Evolutionary conservation across 1,140 invertebrate genomes (phyloP).

Genomic region (Polyergus mexicanus): DNA sequence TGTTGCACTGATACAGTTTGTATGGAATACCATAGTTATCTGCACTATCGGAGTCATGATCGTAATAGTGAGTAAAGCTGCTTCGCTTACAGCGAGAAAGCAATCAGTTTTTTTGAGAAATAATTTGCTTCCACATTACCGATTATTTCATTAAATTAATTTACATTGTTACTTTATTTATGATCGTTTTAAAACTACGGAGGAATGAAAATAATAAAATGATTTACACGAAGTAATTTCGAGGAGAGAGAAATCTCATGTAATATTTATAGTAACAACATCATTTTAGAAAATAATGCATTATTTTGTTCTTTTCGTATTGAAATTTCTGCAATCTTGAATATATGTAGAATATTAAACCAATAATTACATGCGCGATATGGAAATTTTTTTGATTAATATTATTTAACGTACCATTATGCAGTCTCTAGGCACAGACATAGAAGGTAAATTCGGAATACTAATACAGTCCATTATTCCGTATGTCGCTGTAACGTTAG

Average conservation of each 20-base stretch:
- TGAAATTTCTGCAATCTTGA: neutral
- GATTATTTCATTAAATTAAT: neutral
- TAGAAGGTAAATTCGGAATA: neutral
- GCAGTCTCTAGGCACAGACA: slow-evolving; percentile 18
- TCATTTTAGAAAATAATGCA: neutral
- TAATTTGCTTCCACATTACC: neutral
- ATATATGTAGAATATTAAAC: neutral
- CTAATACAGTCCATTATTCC: slow-evolving; percentile 33
- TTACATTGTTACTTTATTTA: neutral
- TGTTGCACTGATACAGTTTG: slow-evolving; percentile 38
- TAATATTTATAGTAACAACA: neutral
- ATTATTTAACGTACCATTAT: slow-evolving; percentile 16
- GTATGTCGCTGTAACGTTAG: slow-evolving; percentile 43
- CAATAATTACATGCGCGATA: neutral
- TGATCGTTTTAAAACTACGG: neutral
- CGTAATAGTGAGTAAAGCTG: slow-evolving; percentile 33
- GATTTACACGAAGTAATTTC: neutral
- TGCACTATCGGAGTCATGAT: slow-evolving; percentile 45
- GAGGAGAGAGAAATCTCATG: neutral
- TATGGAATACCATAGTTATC: slow-evolving; percentile 44
- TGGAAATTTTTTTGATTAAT: neutral
- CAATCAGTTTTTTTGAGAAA: neutral
- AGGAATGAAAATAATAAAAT: neutral
- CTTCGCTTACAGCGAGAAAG: neutral
- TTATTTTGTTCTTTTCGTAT: neutral